Base-by-base conservation (phyloP, 2,113 vertebrate species). In the Proteles cristata region DNA sequence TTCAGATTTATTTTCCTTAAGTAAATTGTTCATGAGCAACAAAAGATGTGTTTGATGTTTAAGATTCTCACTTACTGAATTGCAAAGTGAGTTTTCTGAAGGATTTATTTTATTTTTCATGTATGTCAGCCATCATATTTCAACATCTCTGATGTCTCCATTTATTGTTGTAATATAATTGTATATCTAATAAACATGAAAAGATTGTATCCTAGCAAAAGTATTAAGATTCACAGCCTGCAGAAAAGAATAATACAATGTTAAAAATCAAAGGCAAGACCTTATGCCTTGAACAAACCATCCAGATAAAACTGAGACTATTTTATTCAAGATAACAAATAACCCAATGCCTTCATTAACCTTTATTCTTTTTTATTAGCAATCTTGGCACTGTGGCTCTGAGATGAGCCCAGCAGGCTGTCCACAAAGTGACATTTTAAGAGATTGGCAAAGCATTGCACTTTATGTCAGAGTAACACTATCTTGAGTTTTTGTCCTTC, bases 291-390 rank as follows among this genome's bases (percentile, higher is more conserved):
- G 83, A 98, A 98, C 25, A 98, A 98, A 97, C 65, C 82, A 96
- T 93, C 73, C 53, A 97, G 96, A 98, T 73, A 97, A 98, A 98
- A 98, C 85, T 26, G 71, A 95, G 80, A 88, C 53, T 96, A 97
- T 97, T 98, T 98, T 97, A 97, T 98, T 98, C 97, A 95, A 89
- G 95, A 98, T 98, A 98, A 98, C 98, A 98, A 97, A 98, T 96
- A 96, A 93, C 89, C 77, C 96, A 76, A 68, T 98, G 98, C 98
- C 97, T 99, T 99, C 98, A 99, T 99, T 99, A 99, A 99, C 99
- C 99, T 99, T 99, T 99, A 98, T 98, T 98, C 95, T 97, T 98
- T 98, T 98, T 98, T 98, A 98, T 98, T 98, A 99, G 96, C 98
- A 98, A 96, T 77, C 97, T 98, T 98, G 97, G 87, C 94, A 98